Conservation (phyloP, 2,113 vertebrate genomes). For the Cyrtonyx montezumae region DNA sequence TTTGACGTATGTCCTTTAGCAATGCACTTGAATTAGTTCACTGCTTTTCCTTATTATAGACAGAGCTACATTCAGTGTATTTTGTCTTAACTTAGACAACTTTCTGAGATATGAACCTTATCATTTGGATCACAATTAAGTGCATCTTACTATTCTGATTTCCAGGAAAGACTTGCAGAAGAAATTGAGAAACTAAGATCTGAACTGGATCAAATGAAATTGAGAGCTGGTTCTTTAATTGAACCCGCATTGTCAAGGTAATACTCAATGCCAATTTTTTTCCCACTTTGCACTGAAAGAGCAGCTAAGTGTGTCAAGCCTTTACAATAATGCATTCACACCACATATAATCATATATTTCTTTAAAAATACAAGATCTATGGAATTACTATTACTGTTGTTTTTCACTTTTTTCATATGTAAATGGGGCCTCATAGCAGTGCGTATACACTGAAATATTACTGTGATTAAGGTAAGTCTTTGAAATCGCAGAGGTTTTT, state of each 20-base stretch:
- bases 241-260: conserved; percentile 95
- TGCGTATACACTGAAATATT: background rate
- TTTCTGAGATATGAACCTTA: no score
- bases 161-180: conserved; percentile 91
- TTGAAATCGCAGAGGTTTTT: background rate
- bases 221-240: conserved; percentile 93
- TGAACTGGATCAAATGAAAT: conserved; percentile 93
- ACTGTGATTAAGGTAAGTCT: background rate
- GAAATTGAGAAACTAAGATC: conserved; percentile 95
- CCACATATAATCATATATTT: fast-evolving
- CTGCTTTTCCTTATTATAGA: background rate
- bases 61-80: background rate
- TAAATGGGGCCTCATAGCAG: background rate
- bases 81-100: background rate
- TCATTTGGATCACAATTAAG: background rate
- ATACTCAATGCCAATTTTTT: background rate
- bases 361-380: background rate
- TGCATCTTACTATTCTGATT: background rate
- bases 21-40: background rate
- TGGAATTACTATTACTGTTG: background rate
- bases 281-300: background rate
- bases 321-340: background rate
- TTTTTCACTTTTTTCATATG: background rate
- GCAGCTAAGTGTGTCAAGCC: background rate
- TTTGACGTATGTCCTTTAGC: background rate